Evolutionary conservation across 2,113 vertebrate genomes (phyloP).

Genomic region (cat (Felis catus)): DNA sequence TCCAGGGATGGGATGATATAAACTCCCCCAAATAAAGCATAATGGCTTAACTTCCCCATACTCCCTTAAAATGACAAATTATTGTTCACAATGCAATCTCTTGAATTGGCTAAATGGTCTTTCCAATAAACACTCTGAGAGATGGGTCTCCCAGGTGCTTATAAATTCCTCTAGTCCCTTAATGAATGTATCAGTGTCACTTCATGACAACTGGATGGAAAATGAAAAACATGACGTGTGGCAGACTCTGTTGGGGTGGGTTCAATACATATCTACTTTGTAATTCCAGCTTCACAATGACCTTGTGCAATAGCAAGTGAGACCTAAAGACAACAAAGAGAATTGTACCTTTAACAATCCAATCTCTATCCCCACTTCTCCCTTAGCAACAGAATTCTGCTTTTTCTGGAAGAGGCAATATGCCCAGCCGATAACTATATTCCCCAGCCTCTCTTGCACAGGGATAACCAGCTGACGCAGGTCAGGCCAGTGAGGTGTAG

Average conservation of each 20-base stretch:
- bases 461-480: neutral
- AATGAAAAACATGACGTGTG: slow-evolving; percentile 27
- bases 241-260: neutral
- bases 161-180: slow-evolving; percentile 45
- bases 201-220: slow-evolving; percentile 44
- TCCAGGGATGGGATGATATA: slow-evolving; percentile 49
- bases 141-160: slow-evolving; percentile 47
- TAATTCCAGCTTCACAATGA: slow-evolving; percentile 26
- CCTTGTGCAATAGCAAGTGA: slow-evolving; percentile 1
- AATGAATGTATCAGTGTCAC: slow-evolving; percentile 52
- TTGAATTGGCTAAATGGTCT: slow-evolving; percentile 59
- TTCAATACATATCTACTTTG: slow-evolving; percentile 29
- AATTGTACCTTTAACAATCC: slow-evolving; percentile 27
- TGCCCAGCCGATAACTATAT: neutral
- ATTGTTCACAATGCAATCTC: slow-evolving; percentile 50
- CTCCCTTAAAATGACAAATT: slow-evolving; percentile 66
- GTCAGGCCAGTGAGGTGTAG: neutral
- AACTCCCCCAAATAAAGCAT: slow-evolving; percentile 64
- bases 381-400: neutral
- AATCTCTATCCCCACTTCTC: neutral
- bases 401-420: neutral
- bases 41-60: slow-evolving; percentile 49
- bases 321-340: neutral
- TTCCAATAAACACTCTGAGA: slow-evolving; percentile 73
- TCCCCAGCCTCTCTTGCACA: neutral